Evolutionary conservation across 2,113 vertebrate species (phyloP).

Genomic region (Protobothrops flavoviridis): DNA sequence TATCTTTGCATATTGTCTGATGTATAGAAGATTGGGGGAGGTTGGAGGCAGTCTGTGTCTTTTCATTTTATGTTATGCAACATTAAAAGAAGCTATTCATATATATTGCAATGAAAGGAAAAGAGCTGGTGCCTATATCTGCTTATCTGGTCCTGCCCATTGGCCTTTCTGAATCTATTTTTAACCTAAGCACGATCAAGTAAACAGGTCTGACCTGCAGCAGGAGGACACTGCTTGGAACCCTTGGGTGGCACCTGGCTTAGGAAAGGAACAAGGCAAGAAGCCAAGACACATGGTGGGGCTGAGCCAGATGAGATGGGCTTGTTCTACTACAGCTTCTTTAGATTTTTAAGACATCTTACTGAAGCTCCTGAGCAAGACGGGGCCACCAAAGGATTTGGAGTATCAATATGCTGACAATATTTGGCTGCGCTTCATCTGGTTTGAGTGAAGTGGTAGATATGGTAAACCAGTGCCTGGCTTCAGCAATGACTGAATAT

Average conservation of each 20-base stretch:
- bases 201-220: not conserved
- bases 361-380: not conserved
- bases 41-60: not conserved
- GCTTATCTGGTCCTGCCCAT: not conserved
- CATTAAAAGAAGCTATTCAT: not conserved
- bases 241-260: not conserved
- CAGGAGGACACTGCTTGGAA: not conserved
- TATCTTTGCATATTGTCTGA: slow-evolving; percentile 9
- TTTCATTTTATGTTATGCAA: not conserved
- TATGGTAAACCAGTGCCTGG: not conserved
- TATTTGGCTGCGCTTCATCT: not conserved
- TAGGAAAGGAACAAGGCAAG: not conserved
- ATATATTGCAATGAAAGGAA: not conserved
- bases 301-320: not conserved
- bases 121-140: not conserved
- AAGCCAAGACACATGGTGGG: not conserved
- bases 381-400: not conserved
- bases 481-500: not conserved
- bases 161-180: not conserved
- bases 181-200: not conserved
- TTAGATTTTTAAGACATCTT: not conserved
- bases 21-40: not conserved
- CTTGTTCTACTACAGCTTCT: not conserved
- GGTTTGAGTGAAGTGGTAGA: not conserved
- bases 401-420: not conserved